Evolutionary conservation across 2,113 vertebrate genomes (phyloP), one percentile per base, ranked within the genome.

Genomic region (Archilochus colubris): DNA sequence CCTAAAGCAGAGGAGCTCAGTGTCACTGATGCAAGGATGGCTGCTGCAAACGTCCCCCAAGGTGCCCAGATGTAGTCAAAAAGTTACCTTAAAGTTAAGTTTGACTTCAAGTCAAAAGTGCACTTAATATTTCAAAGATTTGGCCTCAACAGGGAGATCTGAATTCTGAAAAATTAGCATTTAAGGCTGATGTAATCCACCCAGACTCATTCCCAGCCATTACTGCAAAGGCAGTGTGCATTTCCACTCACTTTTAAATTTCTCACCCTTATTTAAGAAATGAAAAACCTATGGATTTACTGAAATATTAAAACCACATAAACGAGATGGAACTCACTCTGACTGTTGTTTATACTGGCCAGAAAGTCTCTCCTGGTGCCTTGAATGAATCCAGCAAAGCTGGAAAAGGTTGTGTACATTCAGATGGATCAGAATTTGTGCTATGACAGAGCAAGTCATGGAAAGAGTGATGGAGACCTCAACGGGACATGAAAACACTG

Each of bases 141-240:
- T 77, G 66, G 66, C 70, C 48, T 85, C 36, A 5, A 78, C 73
- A 67, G 21, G 43, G 70, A 81, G 64, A 31, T 57, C 24, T n/a
- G n/a, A 53, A 82, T 78, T 63, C 54, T 53, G 64, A 68, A 85
- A 79, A 82, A 82, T 63, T 53, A 78, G 50, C 79, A 79, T 82
- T 69, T 79, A 61, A 54, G 77, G 72, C 43, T 92, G 86, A 86
- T 33, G 66, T 82, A 51, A 89, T 82, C 14, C 27, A 17, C 22
- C 73, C 86, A 36, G 61, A 30, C 44, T 82, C 82, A 69, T 82
- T 86, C 82, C 55, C 72, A 92, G 66, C 77, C 73, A n/a, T 78
- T 74, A 59, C 16, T 89, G 66, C 30, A 68, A 67, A 66, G 0
- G 2, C 25, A 53, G n/a, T 72, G 46, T 77, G 73, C 59, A 20